Evolutionary conservation across 1,140 invertebrate genomes (phyloP), one percentile per base, ranked within the genome.

Genomic region (Cydia strobilella): DNA sequence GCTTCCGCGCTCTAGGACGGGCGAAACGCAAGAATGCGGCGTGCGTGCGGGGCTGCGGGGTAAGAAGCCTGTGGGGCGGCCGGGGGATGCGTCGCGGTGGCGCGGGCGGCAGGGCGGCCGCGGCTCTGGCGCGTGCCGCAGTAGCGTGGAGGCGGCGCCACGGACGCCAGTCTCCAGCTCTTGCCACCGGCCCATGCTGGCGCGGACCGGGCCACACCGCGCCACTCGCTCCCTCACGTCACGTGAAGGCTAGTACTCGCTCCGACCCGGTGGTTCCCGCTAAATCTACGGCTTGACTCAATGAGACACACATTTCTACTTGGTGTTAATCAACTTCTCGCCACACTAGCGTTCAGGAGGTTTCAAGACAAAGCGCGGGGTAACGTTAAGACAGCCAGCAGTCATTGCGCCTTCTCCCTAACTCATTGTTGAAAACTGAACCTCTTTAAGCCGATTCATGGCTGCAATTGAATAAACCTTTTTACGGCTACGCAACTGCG

Each of bases 61-160:
- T 74, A 80, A 51, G 78, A 74, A 72, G 79, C 63, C 31, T 18
- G 80, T 74, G 85, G 77, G 31, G 71, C 31, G 78, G 76, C 72
- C 71, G 80, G 80, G 80, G 81, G 81, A 80, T 80, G 79, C 80
- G 82, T 80, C 79, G 86, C 80, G 84, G 85, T 79, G 85, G 76
- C 82, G 82, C 78, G 78, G 63, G 77, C 54, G 77, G 81, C 83
- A 59, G 84, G 84, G 81, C 80, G 65, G 73, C 80, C 79, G 77
- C 78, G 82, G 74, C 76, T 54, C 75, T 74, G 77, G 77, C 87
- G 87, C 87, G 87, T 88, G 84, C 89, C 89, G 89, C 89, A 89
- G 87, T 90, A 89, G 87, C 87, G 89, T 86, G 89, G 82, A 86
- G 85, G 83, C 82, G 87, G 84, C 87, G 84, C 76, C 86, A 83